Evolutionary conservation across 2,113 vertebrate species (phyloP), one percentile per base, ranked within the genome.

Genomic region (Leiothrix lutea): DNA sequence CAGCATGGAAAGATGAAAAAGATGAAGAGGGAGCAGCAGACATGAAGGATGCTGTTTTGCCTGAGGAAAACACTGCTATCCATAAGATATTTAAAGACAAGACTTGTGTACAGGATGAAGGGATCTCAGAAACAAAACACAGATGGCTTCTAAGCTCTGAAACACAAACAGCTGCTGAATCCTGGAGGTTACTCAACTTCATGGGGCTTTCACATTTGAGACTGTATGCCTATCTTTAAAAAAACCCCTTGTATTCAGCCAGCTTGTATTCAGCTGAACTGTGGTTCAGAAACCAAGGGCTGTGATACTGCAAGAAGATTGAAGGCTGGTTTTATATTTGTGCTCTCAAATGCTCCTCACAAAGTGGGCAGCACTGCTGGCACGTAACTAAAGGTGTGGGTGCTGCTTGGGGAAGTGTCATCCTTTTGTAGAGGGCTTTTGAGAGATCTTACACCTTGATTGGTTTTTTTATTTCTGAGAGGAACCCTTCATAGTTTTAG

Each of bases 81-180:
- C 86, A 29, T 92, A 86, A 95, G 94, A 96, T 86, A 78, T 93
- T 97, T 96, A 93, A 95, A 92, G 92, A 78, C 88, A 90, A 89
- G 91, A 56, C 94, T 96, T 96, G 88, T 94, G 94, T 96, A 97
- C 92, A 84, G 96, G 94, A 96, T 94, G 94, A 97, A 94, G 91
- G 92, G 95, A 92, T 97, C 92, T 96, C 92, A 80, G 42, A 95
- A 96, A 95, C 91, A 97, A 96, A 97, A 97, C 88, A 97, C 96
- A 97, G 95, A 95, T 97, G 95, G 95, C 91, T 95, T 93, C 69
- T 95, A 47, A 90, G 92, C 91, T 93, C 88, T 20, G n/a, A 93
- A 97, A 93, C 57, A 83, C 94, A 97, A 97, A 97, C 96, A 97
- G 95, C 95, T 97, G 95, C 92, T 86, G 92, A 77, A 88, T 97